Evolutionary conservation across 2,797 vertebrate genomes (phyloP).

Genomic region (Gadopsis bispinosus): DNA sequence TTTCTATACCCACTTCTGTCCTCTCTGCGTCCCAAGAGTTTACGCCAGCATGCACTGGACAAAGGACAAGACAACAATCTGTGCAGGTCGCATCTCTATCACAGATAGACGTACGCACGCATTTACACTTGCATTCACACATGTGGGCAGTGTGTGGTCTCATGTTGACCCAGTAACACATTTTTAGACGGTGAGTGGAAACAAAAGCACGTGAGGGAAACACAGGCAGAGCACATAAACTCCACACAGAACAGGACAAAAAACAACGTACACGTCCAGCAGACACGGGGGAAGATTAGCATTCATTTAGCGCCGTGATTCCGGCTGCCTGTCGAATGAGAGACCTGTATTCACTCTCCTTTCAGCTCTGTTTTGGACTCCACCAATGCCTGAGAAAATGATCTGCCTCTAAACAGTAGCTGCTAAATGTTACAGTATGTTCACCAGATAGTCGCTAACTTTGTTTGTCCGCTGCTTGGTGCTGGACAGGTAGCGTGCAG

Average conservation of each 20-base stretch:
- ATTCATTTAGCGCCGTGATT: background rate
- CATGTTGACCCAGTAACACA: background rate
- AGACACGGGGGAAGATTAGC: background rate
- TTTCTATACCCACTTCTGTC: constrained; percentile 15
- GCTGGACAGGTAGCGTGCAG: background rate
- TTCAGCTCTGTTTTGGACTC: background rate
- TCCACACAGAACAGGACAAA: background rate
- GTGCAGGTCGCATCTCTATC: background rate
- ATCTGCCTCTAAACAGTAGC: background rate
- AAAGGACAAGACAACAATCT: constrained; percentile 14
- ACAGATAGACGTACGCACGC: background rate
- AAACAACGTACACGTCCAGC: background rate
- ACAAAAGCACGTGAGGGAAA: background rate
- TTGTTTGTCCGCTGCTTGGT: background rate
- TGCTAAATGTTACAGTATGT: background rate
- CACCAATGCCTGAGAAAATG: background rate
- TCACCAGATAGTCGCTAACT: background rate
- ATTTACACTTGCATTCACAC: background rate
- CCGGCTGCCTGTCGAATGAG: background rate
- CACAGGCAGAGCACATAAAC: background rate
- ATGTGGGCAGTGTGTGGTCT: background rate
- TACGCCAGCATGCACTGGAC: background rate
- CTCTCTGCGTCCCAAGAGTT: constrained; percentile 18
- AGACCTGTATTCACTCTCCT: background rate
- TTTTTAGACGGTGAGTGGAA: background rate